Evolutionary conservation across 2,113 vertebrate genomes (phyloP), one percentile per base, ranked within the genome.

Genomic region (Aegypius monachus): DNA sequence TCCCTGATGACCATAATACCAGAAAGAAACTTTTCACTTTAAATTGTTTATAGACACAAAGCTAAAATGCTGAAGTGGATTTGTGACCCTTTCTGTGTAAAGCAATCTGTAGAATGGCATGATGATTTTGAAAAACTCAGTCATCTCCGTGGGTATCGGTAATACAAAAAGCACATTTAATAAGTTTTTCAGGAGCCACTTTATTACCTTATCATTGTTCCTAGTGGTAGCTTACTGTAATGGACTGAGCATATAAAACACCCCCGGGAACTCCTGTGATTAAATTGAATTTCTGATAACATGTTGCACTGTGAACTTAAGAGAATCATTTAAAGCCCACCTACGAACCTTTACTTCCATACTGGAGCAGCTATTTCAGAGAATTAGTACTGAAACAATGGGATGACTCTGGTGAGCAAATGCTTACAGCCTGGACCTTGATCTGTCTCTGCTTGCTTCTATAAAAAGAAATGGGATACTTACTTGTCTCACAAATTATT

Each of bases 171-270:
- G 31, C 48, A 53, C 70, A 61, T 93, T 85, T 91, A 91, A 72
- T 89, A 95, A 89, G 72, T 89, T 96, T 95, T 96, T 84, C 88
- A 86, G 88, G 61, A 91, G 40, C 61, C 31, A 16, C 40, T 92
- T 95, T 97, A 86, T 95, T 95, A 88, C 86, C 66, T 95, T 95
- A 87, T 84, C 80, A 89, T 93, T 86, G 85, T 65, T 95, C 85
- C 75, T 95, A 42, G 38, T 63, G 71, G 81, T 87, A 86, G 81
- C 90, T 82, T 92, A 53, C 71, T 73, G 45, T 86, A 92, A 92
- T 90, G 81, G 71, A 70, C 38, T 96, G 79, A 88, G 79, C 81
- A 36, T 88, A 92, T 81, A 74, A 62, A 95, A 81, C 86, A 95
- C 86, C 48, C 81, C 22, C 2, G 34, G 88, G 79, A 73, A 50